These are phyloP conservation scores for Arnoldichthys spilopterus DNA, from an alignment of 2,797 vertebrate genomes.

Conservation along the genomic window DNA sequence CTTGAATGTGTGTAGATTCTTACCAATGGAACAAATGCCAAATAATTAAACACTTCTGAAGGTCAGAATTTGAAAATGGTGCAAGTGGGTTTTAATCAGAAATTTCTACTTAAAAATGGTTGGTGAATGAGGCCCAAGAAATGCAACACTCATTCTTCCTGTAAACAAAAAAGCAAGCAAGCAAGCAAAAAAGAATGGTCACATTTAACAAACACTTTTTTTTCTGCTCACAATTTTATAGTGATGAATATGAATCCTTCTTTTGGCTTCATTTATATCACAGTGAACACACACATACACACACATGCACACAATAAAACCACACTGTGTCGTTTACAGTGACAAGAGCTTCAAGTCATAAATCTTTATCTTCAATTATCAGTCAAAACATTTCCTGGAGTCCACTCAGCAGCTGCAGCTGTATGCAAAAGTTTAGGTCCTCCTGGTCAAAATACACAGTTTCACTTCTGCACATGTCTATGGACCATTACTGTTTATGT, in stretches of 20 bases:
- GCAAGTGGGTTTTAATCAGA: too few species aligned
- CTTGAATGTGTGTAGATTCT: too few species aligned
- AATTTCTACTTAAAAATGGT: too few species aligned
- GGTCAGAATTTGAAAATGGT: too few species aligned
- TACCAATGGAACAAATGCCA: too few species aligned
- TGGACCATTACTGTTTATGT: not conserved
- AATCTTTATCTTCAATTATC: not conserved
- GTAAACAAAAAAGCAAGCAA: not conserved
- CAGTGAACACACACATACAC: not conserved
- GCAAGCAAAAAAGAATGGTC: not conserved
- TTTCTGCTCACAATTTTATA: not conserved
- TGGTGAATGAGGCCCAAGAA: too few species aligned
- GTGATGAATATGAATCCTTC: not conserved
- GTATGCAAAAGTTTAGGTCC: too few species aligned
- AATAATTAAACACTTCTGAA: too few species aligned
- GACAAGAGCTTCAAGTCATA: not conserved
- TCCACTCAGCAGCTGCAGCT: not conserved
- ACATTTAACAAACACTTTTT: not conserved
- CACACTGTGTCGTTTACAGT: not conserved
- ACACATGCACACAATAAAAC: not conserved
- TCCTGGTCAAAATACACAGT: too few species aligned
- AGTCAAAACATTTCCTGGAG: not conserved
- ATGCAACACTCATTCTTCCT: not conserved
- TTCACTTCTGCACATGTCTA: not conserved
- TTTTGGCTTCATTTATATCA: not conserved